phyloP scores from a whole-genome alignment of 2,888 invertebrate species.

The Volucella inanis region DNA sequence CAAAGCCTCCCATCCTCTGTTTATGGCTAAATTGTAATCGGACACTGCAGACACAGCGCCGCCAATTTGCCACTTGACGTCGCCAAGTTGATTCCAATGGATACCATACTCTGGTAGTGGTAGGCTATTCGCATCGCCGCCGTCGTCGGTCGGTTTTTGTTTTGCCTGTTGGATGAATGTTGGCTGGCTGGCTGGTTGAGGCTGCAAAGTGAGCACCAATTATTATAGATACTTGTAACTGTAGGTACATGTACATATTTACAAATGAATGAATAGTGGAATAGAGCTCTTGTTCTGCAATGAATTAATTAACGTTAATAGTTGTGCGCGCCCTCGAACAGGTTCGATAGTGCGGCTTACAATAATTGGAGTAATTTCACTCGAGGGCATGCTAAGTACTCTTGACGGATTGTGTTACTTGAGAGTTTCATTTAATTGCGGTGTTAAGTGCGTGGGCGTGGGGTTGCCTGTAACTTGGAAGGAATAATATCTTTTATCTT shows the following conservation, averaged over 20 bases:
- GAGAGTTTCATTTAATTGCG: constrained; percentile 68
- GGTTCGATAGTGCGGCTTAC: constrained; percentile 70
- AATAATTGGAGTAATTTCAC: constrained; percentile 73
- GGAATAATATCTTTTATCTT: constrained; percentile 36
- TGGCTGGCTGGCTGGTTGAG: constrained; percentile 10
- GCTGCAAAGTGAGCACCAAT: constrained; percentile 63
- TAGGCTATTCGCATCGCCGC: constrained; percentile 41
- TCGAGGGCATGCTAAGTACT: constrained; percentile 69
- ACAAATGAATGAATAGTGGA: constrained; percentile 32
- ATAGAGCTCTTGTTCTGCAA: constrained; percentile 59
- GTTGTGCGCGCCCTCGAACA: constrained; percentile 74
- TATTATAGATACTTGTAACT: constrained; percentile 56
- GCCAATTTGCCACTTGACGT: constrained; percentile 73
- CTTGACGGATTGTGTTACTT: constrained; percentile 71
- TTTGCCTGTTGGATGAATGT: constrained; percentile 15
- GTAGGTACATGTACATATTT: constrained; percentile 3
- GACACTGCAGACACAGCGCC: constrained; percentile 74
- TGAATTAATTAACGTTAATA: constrained; percentile 74
- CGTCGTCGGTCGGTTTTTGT: constrained; percentile 9
- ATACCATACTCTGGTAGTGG: too few relatives aligned
- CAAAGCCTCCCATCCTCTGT: constrained; percentile 34
- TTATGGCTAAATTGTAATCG: constrained; percentile 57
- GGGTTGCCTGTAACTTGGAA: constrained; percentile 23
- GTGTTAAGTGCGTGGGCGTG: constrained; percentile 58
- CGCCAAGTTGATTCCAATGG: constrained; percentile 56